These are phyloP conservation scores for Synergus laeviventris DNA, from an alignment of 2,888 invertebrate genomes.

Conservation along the genomic window DNA sequence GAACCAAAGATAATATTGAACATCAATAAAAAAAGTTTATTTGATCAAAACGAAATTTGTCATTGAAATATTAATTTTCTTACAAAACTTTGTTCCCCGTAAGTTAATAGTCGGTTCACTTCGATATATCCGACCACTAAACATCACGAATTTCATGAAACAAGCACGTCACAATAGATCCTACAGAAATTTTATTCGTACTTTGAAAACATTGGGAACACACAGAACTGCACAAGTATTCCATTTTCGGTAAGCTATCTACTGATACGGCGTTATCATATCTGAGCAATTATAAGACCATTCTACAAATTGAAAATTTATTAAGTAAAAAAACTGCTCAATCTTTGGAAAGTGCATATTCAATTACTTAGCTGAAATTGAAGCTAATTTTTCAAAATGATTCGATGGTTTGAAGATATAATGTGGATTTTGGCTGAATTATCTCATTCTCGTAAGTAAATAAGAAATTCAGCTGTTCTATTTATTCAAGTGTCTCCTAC, in stretches of 20 bases:
- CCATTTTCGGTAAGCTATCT: not conserved
- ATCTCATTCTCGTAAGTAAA: not conserved
- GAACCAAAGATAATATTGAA: not conserved
- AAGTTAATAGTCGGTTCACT: slow-evolving; percentile 14
- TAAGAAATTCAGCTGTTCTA: not conserved
- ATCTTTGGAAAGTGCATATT: not conserved
- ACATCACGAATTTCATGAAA: not conserved
- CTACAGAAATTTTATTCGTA: not conserved
- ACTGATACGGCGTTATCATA: slow-evolving; percentile 18
- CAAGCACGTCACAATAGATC: not conserved
- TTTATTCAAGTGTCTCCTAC: not conserved
- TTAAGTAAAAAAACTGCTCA: not conserved
- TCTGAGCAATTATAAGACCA: not conserved
- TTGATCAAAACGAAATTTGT: not conserved
- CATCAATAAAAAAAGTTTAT: not conserved
- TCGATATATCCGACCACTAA: not conserved
- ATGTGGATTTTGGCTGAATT: not conserved
- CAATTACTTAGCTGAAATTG: not conserved
- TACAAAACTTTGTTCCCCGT: not conserved
- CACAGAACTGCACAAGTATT: slow-evolving; percentile 1
- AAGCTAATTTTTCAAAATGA: not conserved
- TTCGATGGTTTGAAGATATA: not conserved
- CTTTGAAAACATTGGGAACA: slow-evolving; percentile 10
- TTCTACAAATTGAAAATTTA: not conserved
- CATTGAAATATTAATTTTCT: not conserved